These are phyloP conservation scores for Archilochus colubris DNA, from an alignment of 2,113 vertebrate species.

Conservation along the genomic window DNA sequence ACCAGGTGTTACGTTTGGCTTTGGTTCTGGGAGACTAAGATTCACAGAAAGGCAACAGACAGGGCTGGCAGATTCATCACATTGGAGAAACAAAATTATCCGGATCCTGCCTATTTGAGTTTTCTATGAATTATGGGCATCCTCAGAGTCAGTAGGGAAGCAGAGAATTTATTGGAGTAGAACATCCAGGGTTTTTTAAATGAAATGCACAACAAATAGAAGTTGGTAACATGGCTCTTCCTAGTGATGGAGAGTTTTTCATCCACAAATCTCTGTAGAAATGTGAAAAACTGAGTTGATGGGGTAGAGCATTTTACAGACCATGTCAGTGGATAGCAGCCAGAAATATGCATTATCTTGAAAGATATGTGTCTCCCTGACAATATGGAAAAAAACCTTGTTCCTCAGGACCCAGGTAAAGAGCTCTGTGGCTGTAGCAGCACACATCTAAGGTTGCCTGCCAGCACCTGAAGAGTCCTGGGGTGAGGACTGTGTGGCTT, in stretches of 20 bases:
- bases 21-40: background rate
- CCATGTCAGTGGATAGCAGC: background rate
- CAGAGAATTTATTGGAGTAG: background rate
- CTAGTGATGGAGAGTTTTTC: background rate
- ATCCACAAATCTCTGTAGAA: background rate
- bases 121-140: background rate
- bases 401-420: background rate
- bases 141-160: background rate
- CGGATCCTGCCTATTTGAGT: background rate
- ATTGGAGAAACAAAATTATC: background rate
- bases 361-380: background rate
- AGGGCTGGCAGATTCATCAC: background rate
- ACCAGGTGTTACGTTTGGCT: slow-evolving; percentile 22
- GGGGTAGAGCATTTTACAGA: background rate
- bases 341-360: background rate
- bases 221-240: background rate
- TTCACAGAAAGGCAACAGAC: background rate
- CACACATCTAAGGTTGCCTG: background rate
- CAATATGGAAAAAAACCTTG: background rate
- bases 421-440: background rate
- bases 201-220: background rate
- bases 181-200: background rate
- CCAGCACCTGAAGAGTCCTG: background rate
- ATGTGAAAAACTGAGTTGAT: background rate
- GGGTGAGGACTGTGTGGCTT: accelerated